Evolutionary conservation across 1,140 invertebrate species (phyloP).

Genomic region (Leguminivora glycinivorella): DNA sequence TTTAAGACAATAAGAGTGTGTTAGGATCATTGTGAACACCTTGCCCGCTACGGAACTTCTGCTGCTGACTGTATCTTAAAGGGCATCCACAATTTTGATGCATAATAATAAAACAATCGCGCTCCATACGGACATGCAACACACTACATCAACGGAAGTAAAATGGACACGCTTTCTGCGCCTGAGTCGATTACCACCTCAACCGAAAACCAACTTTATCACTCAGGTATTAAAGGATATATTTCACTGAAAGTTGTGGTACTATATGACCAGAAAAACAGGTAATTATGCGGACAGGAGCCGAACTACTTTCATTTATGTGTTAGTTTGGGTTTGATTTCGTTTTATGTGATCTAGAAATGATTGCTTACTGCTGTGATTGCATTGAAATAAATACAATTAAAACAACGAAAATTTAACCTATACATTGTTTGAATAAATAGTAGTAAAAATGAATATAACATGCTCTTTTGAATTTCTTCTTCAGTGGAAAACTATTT

Average conservation of each 20-base stretch:
- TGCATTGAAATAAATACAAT: no score
- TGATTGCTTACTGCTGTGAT: background rate
- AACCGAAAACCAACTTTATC: background rate
- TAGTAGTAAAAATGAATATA: no score
- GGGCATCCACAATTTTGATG: background rate
- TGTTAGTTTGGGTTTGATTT: conserved; percentile 27
- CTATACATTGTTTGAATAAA: no score
- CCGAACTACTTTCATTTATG: conserved; percentile 59
- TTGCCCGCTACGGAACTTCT: no score
- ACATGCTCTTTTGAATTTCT: no score
- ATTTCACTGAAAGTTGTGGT: background rate
- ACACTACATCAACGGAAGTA: conserved; percentile 52
- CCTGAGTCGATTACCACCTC: conserved; percentile 10
- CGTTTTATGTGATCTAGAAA: conserved; percentile 22
- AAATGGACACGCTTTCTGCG: conserved; percentile 66
- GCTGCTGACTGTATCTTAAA: no score
- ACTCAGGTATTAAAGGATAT: background rate
- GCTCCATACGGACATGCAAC: background rate
- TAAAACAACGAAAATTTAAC: no score
- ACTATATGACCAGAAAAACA: conserved; percentile 61
- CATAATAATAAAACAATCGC: conserved; percentile 18
- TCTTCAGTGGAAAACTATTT: no score
- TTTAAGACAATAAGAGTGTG: no score
- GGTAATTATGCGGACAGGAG: conserved; percentile 68
- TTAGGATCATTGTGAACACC: no score